Evolutionary conservation across 2,113 vertebrate genomes (phyloP).

Genomic region (Strigops habroptila): DNA sequence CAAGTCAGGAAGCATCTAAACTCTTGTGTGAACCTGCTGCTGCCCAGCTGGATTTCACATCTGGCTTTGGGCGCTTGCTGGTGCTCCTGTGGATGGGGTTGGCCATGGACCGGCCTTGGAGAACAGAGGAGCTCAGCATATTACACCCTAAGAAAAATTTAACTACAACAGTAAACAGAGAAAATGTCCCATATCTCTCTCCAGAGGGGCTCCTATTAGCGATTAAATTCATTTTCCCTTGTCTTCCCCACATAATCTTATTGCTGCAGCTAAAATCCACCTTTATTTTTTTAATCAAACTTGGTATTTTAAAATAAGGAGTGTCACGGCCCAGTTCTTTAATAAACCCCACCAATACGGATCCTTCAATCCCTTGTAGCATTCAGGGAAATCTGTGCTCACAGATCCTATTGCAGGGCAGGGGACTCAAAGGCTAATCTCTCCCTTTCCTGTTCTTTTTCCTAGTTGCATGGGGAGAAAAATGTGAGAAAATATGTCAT

Average conservation of each 20-base stretch:
- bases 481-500: slow-evolving; percentile 29
- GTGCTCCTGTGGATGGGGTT: background rate
- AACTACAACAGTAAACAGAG: background rate
- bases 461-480: background rate
- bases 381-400: background rate
- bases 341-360: background rate
- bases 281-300: background rate
- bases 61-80: background rate
- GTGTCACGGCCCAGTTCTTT: background rate
- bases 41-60: background rate
- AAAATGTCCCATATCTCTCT: background rate
- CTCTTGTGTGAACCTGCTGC: background rate
- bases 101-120: background rate
- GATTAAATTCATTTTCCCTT: background rate
- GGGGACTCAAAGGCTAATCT: background rate
- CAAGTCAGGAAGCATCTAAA: background rate
- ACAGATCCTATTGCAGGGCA: slow-evolving; percentile 4
- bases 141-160: background rate
- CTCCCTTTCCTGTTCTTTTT: background rate
- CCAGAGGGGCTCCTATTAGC: rapidly evolving
- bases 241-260: background rate
- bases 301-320: background rate
- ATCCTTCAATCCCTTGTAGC: background rate
- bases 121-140: background rate
- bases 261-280: background rate